Percentiles rank a stretch among this genome's conserved stretches.
phyloP scores from a whole-genome alignment of 2,797 vertebrate genomes.

The Botia almorhae region DNA sequence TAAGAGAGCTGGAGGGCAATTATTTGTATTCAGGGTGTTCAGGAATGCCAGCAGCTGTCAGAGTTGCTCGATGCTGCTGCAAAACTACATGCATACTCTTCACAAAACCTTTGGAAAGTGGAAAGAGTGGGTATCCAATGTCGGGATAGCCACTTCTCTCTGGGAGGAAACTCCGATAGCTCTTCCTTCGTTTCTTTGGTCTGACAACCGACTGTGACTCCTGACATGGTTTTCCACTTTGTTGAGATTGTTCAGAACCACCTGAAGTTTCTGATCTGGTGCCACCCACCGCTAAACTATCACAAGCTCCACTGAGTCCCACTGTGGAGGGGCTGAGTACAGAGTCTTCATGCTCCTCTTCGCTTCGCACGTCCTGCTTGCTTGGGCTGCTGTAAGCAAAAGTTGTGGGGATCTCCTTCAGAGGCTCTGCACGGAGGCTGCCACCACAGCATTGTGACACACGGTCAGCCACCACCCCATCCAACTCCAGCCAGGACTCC shows the following conservation, averaged over 20 bases:
- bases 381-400: slow-evolving; percentile 69
- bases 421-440: slow-evolving; percentile 62
- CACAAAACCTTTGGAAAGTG: slow-evolving; percentile 96
- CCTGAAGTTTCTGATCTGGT: slow-evolving; percentile 42
- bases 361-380: slow-evolving; percentile 65
- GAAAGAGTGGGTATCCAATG: slow-evolving; percentile 97
- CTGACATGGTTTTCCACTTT: slow-evolving; percentile 66
- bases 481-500: slow-evolving; percentile 92
- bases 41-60: slow-evolving; percentile 82
- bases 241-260: slow-evolving; percentile 49
- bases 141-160: slow-evolving; percentile 96
- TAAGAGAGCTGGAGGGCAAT: slow-evolving; percentile 65
- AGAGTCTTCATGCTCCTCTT: slow-evolving; percentile 89
- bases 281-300: slow-evolving; percentile 73
- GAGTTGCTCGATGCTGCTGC: slow-evolving; percentile 89
- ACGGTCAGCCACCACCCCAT: slow-evolving; percentile 76
- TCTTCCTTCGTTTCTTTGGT: slow-evolving; percentile 99
- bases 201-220: slow-evolving; percentile 88
- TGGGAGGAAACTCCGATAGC: slow-evolving; percentile 96
- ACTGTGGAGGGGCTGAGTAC: slow-evolving; percentile 77
- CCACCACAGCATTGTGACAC: slow-evolving; percentile 50
- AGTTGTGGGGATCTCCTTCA: slow-evolving; percentile 56
- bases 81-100: slow-evolving; percentile 94
- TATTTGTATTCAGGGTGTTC: slow-evolving; percentile 89
- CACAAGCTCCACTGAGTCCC: slow-evolving; percentile 64